Evolutionary conservation across 2,797 vertebrate species (phyloP).

Genomic region (Galaxias olidus): DNA sequence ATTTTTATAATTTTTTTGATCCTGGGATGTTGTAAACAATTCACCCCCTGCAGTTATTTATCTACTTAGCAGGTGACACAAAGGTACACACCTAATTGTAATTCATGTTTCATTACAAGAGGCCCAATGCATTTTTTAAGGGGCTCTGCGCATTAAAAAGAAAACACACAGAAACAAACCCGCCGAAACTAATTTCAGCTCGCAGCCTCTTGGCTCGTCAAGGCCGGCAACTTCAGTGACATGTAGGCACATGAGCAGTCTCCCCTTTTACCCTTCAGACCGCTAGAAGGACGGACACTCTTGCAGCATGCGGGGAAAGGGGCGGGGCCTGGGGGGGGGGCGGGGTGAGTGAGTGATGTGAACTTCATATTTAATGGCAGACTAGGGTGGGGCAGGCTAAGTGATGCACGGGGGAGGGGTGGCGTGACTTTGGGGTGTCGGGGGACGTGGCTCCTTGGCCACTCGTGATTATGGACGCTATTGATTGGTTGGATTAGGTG

Average conservation of each 20-base stretch:
- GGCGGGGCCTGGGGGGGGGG: slow-evolving; percentile 18
- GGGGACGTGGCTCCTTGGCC: slow-evolving; percentile 55
- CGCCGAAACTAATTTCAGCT: slow-evolving; percentile 32
- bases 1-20: slow-evolving; percentile 18
- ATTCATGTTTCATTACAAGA: slow-evolving; percentile 42
- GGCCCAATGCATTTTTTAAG: slow-evolving; percentile 21
- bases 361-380: slow-evolving; percentile 71
- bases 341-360: slow-evolving; percentile 54
- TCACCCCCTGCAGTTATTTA: slow-evolving; percentile 63
- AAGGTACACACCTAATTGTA: slow-evolving; percentile 54
- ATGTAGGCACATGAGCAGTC: slow-evolving; percentile 53
- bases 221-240: slow-evolving; percentile 26
- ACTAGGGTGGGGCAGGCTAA: slow-evolving; percentile 60
- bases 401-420: slow-evolving; percentile 58
- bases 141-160: slow-evolving; percentile 28
- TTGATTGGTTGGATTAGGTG: slow-evolving; percentile 64
- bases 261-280: slow-evolving; percentile 64
- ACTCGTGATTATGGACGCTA: slow-evolving; percentile 61
- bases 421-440: slow-evolving; percentile 63
- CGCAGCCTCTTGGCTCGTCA: slow-evolving; percentile 22
- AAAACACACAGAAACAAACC: slow-evolving; percentile 1
- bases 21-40: slow-evolving; percentile 49
- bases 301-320: background rate
- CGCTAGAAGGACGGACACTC: slow-evolving; percentile 33
- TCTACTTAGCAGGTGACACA: slow-evolving; percentile 60